A percentile compares a stretch with the other conserved stretches of the same genome.
These are phyloP conservation scores for Hololepta plana DNA, from an alignment of 2,888 invertebrate genomes.

Conservation along the genomic window DNA sequence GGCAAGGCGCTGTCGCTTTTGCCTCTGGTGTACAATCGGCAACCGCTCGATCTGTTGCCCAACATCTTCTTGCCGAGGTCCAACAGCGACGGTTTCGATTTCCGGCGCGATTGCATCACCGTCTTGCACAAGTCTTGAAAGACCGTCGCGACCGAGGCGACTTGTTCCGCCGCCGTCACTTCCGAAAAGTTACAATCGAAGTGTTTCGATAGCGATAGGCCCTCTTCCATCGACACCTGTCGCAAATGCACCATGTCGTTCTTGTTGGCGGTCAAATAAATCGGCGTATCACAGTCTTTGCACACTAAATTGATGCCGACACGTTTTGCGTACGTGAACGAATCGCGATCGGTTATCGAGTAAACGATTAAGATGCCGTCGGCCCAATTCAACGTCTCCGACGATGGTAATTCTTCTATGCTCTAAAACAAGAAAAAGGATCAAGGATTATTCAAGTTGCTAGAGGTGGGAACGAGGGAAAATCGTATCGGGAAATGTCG, in stretches of 20 bases:
- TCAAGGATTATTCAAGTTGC: too few relatives aligned
- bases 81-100: constrained; percentile 69
- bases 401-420: constrained; percentile 47
- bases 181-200: constrained; percentile 78
- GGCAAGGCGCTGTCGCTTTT: constrained; percentile 80
- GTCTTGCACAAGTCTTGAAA: constrained; percentile 72
- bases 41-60: constrained; percentile 49
- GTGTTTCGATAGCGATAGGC: constrained; percentile 73
- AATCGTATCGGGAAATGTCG: too few relatives aligned
- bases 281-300: constrained; percentile 50
- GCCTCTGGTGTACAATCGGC: constrained; percentile 60
- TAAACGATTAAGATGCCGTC: constrained; percentile 79
- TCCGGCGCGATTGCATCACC: constrained; percentile 56
- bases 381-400: constrained; percentile 71
- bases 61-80: constrained; percentile 79
- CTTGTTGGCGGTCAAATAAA: constrained; percentile 79
- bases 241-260: constrained; percentile 80
- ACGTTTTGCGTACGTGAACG: constrained; percentile 66
- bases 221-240: constrained; percentile 63
- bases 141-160: constrained; percentile 64
- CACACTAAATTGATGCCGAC: constrained; percentile 37
- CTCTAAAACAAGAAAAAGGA: constrained; percentile 36
- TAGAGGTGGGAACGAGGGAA: too few relatives aligned
- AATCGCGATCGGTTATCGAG: constrained; percentile 73
- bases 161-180: constrained; percentile 78